Percentiles rank a stretch among this genome's conserved stretches.
Conservation (phyloP, 2,113 vertebrate genomes). For the Oceanites oceanicus region DNA sequence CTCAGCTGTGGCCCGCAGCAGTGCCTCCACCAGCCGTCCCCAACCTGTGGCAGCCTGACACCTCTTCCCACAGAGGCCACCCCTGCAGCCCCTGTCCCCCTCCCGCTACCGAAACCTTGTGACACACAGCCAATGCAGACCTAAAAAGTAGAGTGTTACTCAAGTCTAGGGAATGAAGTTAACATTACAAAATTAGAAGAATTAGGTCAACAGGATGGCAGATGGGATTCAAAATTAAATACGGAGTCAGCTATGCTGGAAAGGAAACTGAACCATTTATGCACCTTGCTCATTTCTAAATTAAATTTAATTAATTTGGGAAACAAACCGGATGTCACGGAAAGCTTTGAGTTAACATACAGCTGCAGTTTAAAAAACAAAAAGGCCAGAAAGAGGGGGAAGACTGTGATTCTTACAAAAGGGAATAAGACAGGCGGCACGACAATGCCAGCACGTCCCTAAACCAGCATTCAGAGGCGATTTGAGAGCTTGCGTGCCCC, state of each 20-base stretch:
- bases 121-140: accelerated
- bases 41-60: not conserved
- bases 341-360: not conserved
- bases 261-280: not conserved
- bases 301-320: not conserved
- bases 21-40: not conserved
- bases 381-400: not conserved
- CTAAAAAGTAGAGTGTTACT: not conserved
- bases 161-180: not conserved
- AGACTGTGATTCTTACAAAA: accelerated
- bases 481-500: accelerated
- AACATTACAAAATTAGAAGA: not conserved
- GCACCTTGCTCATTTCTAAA: not conserved
- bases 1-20: not conserved
- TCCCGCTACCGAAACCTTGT: not conserved
- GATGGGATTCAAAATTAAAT: not conserved
- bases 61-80: not conserved
- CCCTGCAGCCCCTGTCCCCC: no score
- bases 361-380: not conserved
- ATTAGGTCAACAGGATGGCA: not conserved
- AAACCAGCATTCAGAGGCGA: accelerated
- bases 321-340: not conserved
- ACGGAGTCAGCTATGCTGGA: not conserved
- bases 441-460: accelerated
- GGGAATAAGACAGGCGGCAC: accelerated